Evolutionary conservation across 2,113 vertebrate genomes (phyloP), one percentile per base, ranked within the genome.

Genomic region (Otocyon megalotis): DNA sequence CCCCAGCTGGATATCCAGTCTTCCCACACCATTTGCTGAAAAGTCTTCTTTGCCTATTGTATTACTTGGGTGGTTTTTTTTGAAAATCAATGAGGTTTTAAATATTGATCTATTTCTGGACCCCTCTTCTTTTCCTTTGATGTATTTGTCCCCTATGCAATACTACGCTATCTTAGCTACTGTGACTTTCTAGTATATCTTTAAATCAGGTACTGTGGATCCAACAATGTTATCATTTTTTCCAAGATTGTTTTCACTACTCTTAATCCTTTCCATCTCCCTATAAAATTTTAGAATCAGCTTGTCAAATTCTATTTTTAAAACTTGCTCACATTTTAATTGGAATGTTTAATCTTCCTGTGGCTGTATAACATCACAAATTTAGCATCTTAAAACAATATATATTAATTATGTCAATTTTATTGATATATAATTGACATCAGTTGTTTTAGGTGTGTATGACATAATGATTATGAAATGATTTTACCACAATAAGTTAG

Each of bases 241-340:
- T 11, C 53, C 62, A 71, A 71, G 54, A 80, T 3, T 71, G 24
- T 92, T 62, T 71, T 80, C 26, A 26, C 9, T 22, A 56, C 15
- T 37, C 22, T 85, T 69, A 30, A 43, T 48, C 16, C 22, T 85
- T 77, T 67, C 9, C 30, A 50, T n/a, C 35, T 95, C 50, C 76
- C 24, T 65, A 28, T 50, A 69, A 69, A 65, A 83, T 83, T 54
- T 67, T 56, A 83, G 10, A 77, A 30, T 67, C 60, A 50, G 69
- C 8, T 84, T 85, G 35, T 84, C 50, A 84, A 80, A 80, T 88
- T 94, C 71, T 93, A 17, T 83, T 93, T 85, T 76, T 76, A 62
- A 85, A 77, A 48, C 13, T 8, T 56, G 26, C 30, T 50, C 37
- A 88, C 84, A 77, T 84, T 90, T 35, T 30, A 8, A 74, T 32